phyloP scores from a whole-genome alignment of 1,140 invertebrate species.

The Danaus melanippus region DNA sequence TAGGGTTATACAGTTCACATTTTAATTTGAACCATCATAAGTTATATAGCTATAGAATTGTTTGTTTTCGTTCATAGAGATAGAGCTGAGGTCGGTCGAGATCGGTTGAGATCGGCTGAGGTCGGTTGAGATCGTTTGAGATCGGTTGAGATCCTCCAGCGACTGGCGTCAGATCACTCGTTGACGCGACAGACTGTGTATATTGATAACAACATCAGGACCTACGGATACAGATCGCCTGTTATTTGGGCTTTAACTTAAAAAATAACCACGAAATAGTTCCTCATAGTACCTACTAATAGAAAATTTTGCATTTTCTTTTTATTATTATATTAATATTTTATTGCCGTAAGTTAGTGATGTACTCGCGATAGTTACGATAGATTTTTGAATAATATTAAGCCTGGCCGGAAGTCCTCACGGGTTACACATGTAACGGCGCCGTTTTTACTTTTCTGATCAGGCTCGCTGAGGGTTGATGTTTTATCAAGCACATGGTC shows the following conservation, averaged over 20 bases:
- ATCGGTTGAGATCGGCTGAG: conserved; percentile 1
- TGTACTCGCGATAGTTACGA: conserved; percentile 51
- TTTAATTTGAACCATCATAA: conserved; percentile 31
- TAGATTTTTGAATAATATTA: conserved; percentile 11
- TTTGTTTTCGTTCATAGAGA: conserved; percentile 12
- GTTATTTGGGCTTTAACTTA: conserved; percentile 36
- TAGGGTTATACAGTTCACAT: conserved; percentile 36
- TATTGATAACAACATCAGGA: conserved; percentile 66
- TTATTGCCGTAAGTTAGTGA: conserved; percentile 65
- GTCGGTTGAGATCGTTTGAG: conserved; percentile 3
- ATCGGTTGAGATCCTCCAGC: no score
- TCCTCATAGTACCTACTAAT: conserved; percentile 71
- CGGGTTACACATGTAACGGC: conserved; percentile 5
- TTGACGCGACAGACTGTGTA: conserved; percentile 55
- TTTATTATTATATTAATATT: conserved; percentile 59
- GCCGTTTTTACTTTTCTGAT: conserved; percentile 29
- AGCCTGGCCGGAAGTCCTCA: conserved; percentile 33
- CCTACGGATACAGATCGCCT: conserved; percentile 40
- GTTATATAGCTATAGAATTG: conserved; percentile 26
- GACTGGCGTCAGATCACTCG: conserved; percentile 41
- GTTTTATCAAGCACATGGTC: conserved; percentile 66
- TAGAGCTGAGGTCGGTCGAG: conserved; percentile 3
- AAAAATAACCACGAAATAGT: conserved; percentile 67
- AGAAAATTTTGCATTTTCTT: conserved; percentile 69
- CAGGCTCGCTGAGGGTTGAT: conserved; percentile 48